These are phyloP conservation scores for Phortica variegata DNA, from an alignment of 1,140 invertebrate genomes.

Conservation along the genomic window DNA sequence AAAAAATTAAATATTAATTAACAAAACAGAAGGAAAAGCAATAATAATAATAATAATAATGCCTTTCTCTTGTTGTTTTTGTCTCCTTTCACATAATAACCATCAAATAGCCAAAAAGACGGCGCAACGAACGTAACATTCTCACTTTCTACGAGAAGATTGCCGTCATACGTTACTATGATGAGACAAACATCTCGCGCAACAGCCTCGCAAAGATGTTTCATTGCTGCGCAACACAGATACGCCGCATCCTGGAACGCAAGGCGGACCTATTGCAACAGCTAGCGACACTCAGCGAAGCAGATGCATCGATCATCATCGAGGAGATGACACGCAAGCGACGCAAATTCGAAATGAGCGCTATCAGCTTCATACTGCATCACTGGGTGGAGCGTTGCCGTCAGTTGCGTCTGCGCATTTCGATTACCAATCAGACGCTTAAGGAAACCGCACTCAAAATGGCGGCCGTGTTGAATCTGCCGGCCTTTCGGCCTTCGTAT, in stretches of 20 bases:
- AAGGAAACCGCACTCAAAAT: conserved; percentile 44
- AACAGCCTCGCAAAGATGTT: conserved; percentile 53
- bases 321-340: conserved; percentile 53
- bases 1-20: no score
- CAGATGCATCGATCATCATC: conserved; percentile 46
- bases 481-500: conserved; percentile 44
- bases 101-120: conserved; percentile 31
- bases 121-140: conserved; percentile 52
- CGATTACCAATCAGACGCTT: conserved; percentile 41
- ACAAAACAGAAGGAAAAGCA: no score
- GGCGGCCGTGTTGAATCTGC: conserved; percentile 43
- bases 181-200: conserved; percentile 46
- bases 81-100: background rate
- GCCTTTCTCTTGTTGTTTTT: background rate
- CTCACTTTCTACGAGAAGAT: conserved; percentile 54
- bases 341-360: conserved; percentile 52
- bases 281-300: conserved; percentile 41
- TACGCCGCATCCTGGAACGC: conserved; percentile 48
- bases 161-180: conserved; percentile 50
- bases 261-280: conserved; percentile 46
- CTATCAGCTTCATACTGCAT: conserved; percentile 46
- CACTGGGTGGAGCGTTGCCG: conserved; percentile 48
- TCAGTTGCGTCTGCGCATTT: conserved; percentile 26
- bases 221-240: conserved; percentile 52
- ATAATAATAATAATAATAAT: no score